Evolutionary conservation across 2,113 vertebrate species (phyloP), one percentile per base, ranked within the genome.

Genomic region (Chelonoidis abingdonii): DNA sequence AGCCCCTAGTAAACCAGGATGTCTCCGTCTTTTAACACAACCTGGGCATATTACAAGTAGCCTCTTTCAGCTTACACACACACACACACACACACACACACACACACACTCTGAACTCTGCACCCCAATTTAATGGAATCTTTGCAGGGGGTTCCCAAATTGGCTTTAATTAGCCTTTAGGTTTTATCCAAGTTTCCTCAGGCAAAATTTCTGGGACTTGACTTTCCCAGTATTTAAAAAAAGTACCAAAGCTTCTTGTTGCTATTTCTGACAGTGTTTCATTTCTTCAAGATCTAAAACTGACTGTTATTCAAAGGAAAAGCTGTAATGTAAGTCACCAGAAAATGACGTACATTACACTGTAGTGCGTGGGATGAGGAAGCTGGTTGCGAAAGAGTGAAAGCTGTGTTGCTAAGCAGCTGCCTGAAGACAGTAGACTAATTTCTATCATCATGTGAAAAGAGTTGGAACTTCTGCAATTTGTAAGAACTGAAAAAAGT

Each of bases 331-430:
- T 81, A 79, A 96, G 94, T 93, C 96, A 96, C 89, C 49, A 0
- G 88, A 92, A 95, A 96, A 94, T 97, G 96, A 97, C 96, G 87
- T 93, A 91, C 83, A 57, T 96, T 86, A 93, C 94, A 62, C 91
- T 89, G 94, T 88, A 95, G 96, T 84, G 91, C 92, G 96, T 96
- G 86, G 94, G 93, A 95, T 98, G 89, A 95, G 85, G 82, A 91
- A 52, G 52, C 89, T 82, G 92, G 89, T 91, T 98, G 96, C 72
- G n/a, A 96, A 97, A 98, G 81, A 96, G 95, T 88, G 76, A 90
- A 96, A 93, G 95, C 85, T 93, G 94, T 80, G 90, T 95, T 97
- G 96, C 93, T 97, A 97, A 97, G 96, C 94, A 98, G 94, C 88
- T 97, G 94, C 89, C 87, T 95, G 88, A 94, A 84, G 96, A 96